Conservation (phyloP, 2,113 vertebrate genomes). For the Sinosuthora webbiana region DNA sequence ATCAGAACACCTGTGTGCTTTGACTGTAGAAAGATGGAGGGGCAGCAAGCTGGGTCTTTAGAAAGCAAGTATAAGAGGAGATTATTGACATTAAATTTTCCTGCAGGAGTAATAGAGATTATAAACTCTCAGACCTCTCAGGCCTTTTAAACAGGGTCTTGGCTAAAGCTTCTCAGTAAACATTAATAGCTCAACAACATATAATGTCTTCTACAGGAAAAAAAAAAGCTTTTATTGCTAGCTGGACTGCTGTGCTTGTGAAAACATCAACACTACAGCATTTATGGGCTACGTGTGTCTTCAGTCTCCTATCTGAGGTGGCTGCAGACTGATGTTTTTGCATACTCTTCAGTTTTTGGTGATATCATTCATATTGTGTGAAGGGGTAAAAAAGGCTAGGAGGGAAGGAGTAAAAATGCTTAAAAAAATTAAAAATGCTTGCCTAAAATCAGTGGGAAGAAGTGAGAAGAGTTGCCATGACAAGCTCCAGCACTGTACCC, state of each 20-base stretch:
- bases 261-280: neutral
- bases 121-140: neutral
- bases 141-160: neutral
- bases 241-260: neutral
- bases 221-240: neutral
- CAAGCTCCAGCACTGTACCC: slow-evolving; percentile 66
- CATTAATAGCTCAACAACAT: neutral
- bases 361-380: neutral
- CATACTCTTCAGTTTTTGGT: neutral
- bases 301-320: neutral
- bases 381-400: neutral
- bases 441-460: slow-evolving; percentile 69
- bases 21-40: neutral
- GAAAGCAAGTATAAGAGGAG: neutral
- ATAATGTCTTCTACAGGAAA: neutral
- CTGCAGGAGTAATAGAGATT: neutral
- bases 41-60: neutral
- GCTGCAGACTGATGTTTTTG: neutral
- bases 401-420: slow-evolving; percentile 42
- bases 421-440: slow-evolving; percentile 42
- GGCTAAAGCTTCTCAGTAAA: neutral
- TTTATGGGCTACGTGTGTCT: neutral
- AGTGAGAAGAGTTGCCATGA: slow-evolving; percentile 73
- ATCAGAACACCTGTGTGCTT: neutral
- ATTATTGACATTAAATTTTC: neutral